Percentiles rank a stretch among this genome's conserved stretches.
Evolutionary conservation across 2,888 invertebrate species (phyloP).

Genomic region (Eupsilia transversa): DNA sequence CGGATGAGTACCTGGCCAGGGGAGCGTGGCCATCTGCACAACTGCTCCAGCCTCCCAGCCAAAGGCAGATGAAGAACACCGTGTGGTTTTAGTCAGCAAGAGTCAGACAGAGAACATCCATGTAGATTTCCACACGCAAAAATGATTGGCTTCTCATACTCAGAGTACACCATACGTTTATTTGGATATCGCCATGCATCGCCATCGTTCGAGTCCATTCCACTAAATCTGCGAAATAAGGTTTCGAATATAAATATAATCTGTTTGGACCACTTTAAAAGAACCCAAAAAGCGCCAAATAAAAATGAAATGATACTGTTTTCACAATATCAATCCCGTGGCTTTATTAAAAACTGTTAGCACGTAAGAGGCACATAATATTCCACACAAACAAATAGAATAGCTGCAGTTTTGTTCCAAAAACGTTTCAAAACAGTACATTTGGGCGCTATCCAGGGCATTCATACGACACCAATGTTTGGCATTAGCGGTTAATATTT

Average conservation of each 20-base stretch:
- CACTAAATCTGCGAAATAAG: background rate
- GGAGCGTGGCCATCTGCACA: background rate
- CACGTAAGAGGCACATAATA: conserved; percentile 25
- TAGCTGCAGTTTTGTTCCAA: conserved; percentile 52
- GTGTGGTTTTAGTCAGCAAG: background rate
- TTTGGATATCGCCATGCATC: background rate
- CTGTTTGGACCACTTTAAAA: background rate
- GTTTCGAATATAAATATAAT: background rate
- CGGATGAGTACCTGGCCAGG: too few species aligned
- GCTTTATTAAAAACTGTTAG: conserved; percentile 55
- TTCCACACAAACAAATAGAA: conserved; percentile 35
- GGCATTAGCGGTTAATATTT: conserved; percentile 73
- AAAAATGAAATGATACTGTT: background rate
- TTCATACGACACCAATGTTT: conserved; percentile 60
- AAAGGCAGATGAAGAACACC: background rate
- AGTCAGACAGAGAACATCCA: too few species aligned
- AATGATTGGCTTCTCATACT: too few species aligned
- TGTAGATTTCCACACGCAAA: too few species aligned
- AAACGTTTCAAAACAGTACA: conserved; percentile 54
- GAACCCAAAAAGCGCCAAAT: background rate
- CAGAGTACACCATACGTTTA: background rate
- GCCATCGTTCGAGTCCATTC: background rate
- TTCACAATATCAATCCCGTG: conserved; percentile 9
- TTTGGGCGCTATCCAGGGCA: conserved; percentile 68
- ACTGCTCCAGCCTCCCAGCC: background rate